These are phyloP conservation scores for Peribatodes rhomboidaria DNA, from an alignment of 2,888 invertebrate genomes.

Conservation along the genomic window DNA sequence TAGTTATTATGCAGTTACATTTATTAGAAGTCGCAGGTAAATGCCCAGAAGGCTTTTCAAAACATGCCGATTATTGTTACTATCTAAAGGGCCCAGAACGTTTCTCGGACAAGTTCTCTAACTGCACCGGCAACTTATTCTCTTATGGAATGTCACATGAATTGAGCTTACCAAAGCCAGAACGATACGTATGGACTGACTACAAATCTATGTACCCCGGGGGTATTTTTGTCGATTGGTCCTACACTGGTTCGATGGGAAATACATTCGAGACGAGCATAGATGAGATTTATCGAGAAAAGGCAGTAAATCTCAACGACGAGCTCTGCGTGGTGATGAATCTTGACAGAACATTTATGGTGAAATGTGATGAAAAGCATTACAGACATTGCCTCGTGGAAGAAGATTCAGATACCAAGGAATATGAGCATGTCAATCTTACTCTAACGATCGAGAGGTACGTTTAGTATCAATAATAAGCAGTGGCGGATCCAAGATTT, in stretches of 20 bases:
- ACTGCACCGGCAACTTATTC: constrained; percentile 76
- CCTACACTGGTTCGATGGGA: constrained; percentile 65
- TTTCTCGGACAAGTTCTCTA: constrained; percentile 68
- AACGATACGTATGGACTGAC: constrained; percentile 77
- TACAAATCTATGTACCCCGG: constrained; percentile 75
- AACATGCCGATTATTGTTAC: constrained; percentile 65
- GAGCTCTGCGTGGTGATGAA: constrained; percentile 71
- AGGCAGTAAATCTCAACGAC: constrained; percentile 58
- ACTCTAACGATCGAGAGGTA: constrained; percentile 60
- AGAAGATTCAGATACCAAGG: constrained; percentile 63
- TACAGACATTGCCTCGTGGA: constrained; percentile 76
- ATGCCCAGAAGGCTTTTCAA: constrained; percentile 76
- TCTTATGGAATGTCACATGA: no score
- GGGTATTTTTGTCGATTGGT: constrained; percentile 76
- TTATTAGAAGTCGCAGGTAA: constrained; percentile 45
- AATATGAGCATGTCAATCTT: constrained; percentile 57
- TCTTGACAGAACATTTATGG: constrained; percentile 60
- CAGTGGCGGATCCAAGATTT: no score
- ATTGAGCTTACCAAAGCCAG: constrained; percentile 60
- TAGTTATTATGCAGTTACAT: constrained; percentile 53
- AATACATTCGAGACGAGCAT: constrained; percentile 54
- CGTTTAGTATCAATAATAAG: constrained; percentile 6
- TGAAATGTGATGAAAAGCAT: constrained; percentile 68
- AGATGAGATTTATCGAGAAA: constrained; percentile 60
- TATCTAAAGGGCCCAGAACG: constrained; percentile 66